These are phyloP conservation scores for Atta cephalotes DNA, from an alignment of 1,140 invertebrate genomes.

Conservation along the genomic window DNA sequence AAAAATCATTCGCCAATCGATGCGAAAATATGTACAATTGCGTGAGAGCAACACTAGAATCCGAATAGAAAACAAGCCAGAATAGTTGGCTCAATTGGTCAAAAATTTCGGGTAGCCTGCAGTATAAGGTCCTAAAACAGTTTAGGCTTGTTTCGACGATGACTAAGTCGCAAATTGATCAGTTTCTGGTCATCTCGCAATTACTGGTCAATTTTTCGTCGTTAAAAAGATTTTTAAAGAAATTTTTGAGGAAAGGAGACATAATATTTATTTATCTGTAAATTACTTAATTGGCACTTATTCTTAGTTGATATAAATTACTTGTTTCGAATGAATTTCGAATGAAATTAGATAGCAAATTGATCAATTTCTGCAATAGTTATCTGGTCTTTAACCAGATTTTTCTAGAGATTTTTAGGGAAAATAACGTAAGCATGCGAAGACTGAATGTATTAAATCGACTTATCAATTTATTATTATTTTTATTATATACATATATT, in stretches of 20 bases:
- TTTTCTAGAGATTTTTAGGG: too few species aligned
- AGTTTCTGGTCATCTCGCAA: neutral
- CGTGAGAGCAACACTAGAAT: neutral
- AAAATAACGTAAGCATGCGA: too few species aligned
- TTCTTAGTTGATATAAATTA: too few species aligned
- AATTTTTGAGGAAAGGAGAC: neutral
- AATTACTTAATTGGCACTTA: neutral
- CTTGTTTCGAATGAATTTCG: too few species aligned
- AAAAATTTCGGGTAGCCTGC: neutral
- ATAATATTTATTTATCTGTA: conserved; percentile 2
- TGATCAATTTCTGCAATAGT: too few species aligned
- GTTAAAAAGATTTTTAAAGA: neutral
- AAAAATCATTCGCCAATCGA: conserved; percentile 34
- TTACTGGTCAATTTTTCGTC: neutral
- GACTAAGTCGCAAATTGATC: neutral
- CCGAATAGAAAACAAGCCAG: neutral
- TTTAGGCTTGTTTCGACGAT: neutral
- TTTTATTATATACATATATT: too few species aligned
- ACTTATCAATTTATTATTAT: too few species aligned
- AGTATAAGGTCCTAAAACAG: neutral
- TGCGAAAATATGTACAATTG: neutral
- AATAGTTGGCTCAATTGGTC: neutral
- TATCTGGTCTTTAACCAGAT: too few species aligned
- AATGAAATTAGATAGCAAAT: too few species aligned
- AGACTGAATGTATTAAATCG: too few species aligned